Evolutionary conservation across 2,797 vertebrate genomes (phyloP), one percentile per base, ranked within the genome.

Genomic region (Melanotaenia parkinsoni): DNA sequence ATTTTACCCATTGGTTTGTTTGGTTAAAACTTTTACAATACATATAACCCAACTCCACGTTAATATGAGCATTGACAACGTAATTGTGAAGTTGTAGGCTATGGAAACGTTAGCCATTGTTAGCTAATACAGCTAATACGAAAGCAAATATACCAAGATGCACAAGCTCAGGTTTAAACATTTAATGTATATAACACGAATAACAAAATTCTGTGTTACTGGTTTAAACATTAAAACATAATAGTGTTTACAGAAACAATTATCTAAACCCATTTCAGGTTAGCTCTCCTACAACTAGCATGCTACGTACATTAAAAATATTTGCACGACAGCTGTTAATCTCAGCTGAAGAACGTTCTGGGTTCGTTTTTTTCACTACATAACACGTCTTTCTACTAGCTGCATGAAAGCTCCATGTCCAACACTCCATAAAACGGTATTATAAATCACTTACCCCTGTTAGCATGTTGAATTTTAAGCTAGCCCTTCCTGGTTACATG

Each of bases 401-500:
- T 4, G 37, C 5, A 9, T 14, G 1, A 47, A 18, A 33, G 4
- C 20, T n/a, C 2, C 26, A 22, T 1, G 8, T 28, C 37, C 37
- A 38, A 38, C 13, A 38, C 3, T 38, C 2, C 13, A 12, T 14
- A 20, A 13, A 5, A 0, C 0, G 26, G 10, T 1, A 22, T 63
- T 33, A n/a, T 33, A 8, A 33, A 8, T 1, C 12, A 86, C 91
- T 89, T 89, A 92, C 91, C 22, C 60, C 83, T 58, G 78, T 57
- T 82, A 89, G 14, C 91, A 92, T 92, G 75, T 58, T 88, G 79
- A 67, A 16, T 7, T 3, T 4, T 16, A 2, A 1, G 14, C 47
- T 24, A 1, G 12, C 22, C 40, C 75, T 89, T 90, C 86, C 85
- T 72, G 84, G 33, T 88, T 85, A 77, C 89, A 82, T 86, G 61